A percentile compares a stretch with the other conserved stretches of the same genome.
Conservation (phyloP, 2,888 invertebrate species). For the Nemotelus nigrinus region DNA sequence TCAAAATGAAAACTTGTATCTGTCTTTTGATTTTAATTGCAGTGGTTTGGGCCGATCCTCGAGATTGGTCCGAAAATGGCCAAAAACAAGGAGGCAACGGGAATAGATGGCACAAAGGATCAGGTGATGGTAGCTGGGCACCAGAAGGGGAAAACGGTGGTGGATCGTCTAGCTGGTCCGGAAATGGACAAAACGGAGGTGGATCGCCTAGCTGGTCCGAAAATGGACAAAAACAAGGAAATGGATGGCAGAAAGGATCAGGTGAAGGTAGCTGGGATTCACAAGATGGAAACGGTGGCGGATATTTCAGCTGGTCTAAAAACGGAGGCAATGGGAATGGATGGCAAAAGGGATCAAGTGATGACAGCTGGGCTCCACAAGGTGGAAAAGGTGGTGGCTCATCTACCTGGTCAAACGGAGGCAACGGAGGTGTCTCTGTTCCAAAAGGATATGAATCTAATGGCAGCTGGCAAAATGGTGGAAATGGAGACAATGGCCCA, state of each 20-base stretch:
- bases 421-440: too few relatives aligned
- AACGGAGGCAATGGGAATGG: not conserved
- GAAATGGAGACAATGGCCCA: not conserved
- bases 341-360: not conserved
- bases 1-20: too few relatives aligned
- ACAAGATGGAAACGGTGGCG: not conserved
- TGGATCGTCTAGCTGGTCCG: not conserved
- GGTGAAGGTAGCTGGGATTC: not conserved
- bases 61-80: too few relatives aligned
- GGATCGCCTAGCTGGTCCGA: not conserved
- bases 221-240: not conserved
- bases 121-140: not conserved
- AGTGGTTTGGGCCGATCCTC: too few relatives aligned
- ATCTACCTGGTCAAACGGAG: too few relatives aligned
- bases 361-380: not conserved
- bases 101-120: too few relatives aligned
- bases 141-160: not conserved
- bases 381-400: not conserved
- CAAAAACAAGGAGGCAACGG: too few relatives aligned
- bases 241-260: not conserved
- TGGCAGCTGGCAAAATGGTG: constrained; percentile 1
- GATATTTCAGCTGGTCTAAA: not conserved
- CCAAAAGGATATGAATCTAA: too few relatives aligned
- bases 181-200: not conserved
- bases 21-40: too few relatives aligned